Evolutionary conservation across 2,797 vertebrate genomes (phyloP).

Genomic region (Thripadectes ignobilis): DNA sequence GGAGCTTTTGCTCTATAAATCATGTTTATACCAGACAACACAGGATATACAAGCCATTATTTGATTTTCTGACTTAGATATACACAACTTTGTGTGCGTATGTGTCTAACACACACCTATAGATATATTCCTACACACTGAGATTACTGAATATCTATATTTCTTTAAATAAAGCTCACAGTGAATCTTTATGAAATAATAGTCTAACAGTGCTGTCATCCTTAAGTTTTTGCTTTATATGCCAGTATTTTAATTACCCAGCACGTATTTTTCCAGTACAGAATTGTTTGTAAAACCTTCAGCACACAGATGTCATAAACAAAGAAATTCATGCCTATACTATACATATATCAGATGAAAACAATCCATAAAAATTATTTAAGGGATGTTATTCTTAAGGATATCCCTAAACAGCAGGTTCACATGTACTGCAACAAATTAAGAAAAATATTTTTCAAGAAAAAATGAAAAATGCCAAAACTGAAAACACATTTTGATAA

Average conservation of each 20-base stretch:
- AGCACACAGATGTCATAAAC: neutral
- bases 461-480: neutral
- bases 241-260: neutral
- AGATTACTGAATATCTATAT: neutral
- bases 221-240: neutral
- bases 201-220: neutral
- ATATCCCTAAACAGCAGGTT: neutral
- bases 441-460: neutral
- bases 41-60: neutral
- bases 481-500: neutral
- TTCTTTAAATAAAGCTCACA: neutral
- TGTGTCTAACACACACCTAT: neutral
- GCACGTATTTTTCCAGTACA: neutral
- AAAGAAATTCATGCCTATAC: neutral
- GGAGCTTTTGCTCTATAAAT: neutral
- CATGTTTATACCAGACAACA: neutral
- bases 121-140: neutral
- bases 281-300: neutral
- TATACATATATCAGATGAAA: neutral
- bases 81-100: neutral
- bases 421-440: neutral
- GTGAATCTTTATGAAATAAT: neutral
- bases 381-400: neutral
- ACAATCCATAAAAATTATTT: neutral
- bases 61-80: neutral